Evolutionary conservation across 2,797 vertebrate species (phyloP), one percentile per base, ranked within the genome.

Genomic region (Artibeus jamaicensis): DNA sequence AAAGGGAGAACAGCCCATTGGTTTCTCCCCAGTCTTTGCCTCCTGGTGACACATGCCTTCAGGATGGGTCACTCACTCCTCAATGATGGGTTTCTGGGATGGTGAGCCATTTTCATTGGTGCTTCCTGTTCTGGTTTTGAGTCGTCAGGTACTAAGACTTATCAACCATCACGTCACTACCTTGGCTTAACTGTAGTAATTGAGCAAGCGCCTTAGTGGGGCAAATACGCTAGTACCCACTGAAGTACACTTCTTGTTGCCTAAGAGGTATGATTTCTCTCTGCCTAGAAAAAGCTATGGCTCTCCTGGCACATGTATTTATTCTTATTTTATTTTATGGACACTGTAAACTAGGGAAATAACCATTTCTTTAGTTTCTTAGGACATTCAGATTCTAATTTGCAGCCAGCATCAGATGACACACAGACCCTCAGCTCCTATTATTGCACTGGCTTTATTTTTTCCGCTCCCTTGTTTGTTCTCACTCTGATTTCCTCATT

Each of bases 281-380:
- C 32, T 76, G 1, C 21, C 37, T 15, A 71, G 26, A 42, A 86
- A 89, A 94, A 73, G 2, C 34, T 55, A 0, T 76, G 12, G 11
- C 34, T 46, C 18, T 44, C 39, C 9, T 9, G 70, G 21, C 6
- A 53, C 12, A 57, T 26, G 37, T 39, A 48, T 50, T 92, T 76
- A 88, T 65, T 95, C 93, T 76, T 76, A 44, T 74, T 92, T 93
- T 89, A 67, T 85, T 88, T 90, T 74, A 59, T 79, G 50, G 44
- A 44, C 44, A 53, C 9, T 39, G 5, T 70, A 62, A 96, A 81
- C 26, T 50, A 8, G 32, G 3, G 70, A 81, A 59, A n/a, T 81
- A 4, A 71, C 71, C 50, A 24, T 93, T 89, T 90, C 22, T 79
- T 48, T 68, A 62, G 34, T 77, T 90, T 15, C 42, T 78, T 74